phyloP scores from a whole-genome alignment of 2,888 invertebrate species.

The Nemurella pictetii region DNA sequence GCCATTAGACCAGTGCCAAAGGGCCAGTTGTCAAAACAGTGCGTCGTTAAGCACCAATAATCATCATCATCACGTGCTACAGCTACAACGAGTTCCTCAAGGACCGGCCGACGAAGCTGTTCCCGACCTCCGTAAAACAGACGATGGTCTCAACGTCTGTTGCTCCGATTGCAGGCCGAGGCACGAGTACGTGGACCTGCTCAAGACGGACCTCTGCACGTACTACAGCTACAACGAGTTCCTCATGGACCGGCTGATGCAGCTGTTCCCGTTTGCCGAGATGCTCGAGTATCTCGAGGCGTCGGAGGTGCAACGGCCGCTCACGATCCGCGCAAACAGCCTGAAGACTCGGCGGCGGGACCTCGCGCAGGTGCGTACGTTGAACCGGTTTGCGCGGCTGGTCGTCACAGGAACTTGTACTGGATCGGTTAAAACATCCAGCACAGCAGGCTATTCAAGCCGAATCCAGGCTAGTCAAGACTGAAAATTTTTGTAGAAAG shows the following conservation, averaged over 20 bases:
- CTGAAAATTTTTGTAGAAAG: too few species aligned
- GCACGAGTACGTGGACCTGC: constrained; percentile 77
- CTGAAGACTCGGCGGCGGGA: constrained; percentile 90
- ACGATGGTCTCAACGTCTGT: too few species aligned
- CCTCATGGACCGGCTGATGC: constrained; percentile 89
- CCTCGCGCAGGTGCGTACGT: constrained; percentile 83
- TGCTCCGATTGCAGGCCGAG: constrained; percentile 61
- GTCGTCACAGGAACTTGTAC: too few species aligned
- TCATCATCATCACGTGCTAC: constrained; percentile 88
- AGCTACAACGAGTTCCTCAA: constrained; percentile 96
- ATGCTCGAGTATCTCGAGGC: constrained; percentile 94
- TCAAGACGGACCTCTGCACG: constrained; percentile 82
- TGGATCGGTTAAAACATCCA: too few species aligned
- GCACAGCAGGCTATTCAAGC: too few species aligned
- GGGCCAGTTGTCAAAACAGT: too few species aligned
- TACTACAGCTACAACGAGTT: constrained; percentile 98
- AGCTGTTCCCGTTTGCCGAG: constrained; percentile 84
- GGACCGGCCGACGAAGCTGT: constrained; percentile 87
- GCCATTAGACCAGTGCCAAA: too few species aligned
- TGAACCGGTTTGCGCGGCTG: too few species aligned
- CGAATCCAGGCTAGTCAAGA: too few species aligned
- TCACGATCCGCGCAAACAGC: constrained; percentile 95
- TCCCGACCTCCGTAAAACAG: too few species aligned
- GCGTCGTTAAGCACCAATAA: too few species aligned
- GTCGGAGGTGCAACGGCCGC: constrained; percentile 90